These are phyloP conservation scores for Pelochelys cantorii DNA, from an alignment of 2,797 vertebrate species.

Conservation along the genomic window DNA sequence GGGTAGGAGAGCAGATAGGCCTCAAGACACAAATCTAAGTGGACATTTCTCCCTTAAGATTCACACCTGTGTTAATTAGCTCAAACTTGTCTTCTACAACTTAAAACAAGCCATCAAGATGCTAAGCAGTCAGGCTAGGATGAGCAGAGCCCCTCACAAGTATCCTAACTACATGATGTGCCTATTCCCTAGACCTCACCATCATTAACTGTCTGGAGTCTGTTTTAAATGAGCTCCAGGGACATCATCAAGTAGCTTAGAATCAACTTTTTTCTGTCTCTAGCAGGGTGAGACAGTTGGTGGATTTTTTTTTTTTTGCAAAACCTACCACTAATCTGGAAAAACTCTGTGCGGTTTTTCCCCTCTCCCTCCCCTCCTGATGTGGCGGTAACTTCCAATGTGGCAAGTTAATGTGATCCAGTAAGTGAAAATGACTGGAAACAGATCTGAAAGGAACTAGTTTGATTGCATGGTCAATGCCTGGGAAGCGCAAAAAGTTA, in stretches of 20 bases:
- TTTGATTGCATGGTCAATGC: slow-evolving; percentile 12
- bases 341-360: background rate
- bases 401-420: slow-evolving; percentile 43
- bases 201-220: background rate
- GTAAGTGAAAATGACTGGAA: slow-evolving; percentile 37
- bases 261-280: background rate
- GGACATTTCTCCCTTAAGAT: background rate
- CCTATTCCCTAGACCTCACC: slow-evolving; percentile 30
- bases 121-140: background rate
- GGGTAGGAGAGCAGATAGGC: background rate
- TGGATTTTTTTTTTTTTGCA: background rate
- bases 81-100: background rate
- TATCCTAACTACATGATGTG: slow-evolving; percentile 55
- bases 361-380: background rate
- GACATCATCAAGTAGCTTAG: background rate
- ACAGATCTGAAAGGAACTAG: slow-evolving; percentile 8
- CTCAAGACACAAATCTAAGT: background rate
- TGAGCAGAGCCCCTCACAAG: slow-evolving; percentile 1
- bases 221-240: background rate
- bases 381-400: slow-evolving; percentile 45
- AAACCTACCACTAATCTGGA: background rate
- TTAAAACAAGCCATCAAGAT: background rate
- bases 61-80: background rate
- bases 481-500: background rate
- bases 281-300: background rate